phyloP scores from a whole-genome alignment of 2,113 vertebrate species.

The Capreolus pygargus region DNA sequence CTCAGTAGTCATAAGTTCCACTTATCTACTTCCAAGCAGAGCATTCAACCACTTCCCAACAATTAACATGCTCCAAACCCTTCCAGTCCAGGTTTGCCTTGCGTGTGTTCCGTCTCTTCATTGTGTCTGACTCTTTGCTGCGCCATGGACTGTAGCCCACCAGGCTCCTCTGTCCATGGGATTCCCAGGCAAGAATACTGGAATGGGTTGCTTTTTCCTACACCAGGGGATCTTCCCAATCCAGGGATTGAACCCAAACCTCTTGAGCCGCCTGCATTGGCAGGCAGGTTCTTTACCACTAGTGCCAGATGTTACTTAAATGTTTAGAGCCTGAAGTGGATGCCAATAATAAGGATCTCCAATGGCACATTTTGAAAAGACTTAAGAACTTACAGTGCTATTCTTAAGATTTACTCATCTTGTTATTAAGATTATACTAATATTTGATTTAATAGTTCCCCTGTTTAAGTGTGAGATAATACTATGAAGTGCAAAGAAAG shows the following conservation, averaged over 20 bases:
- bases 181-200: not conserved
- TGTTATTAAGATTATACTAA: not conserved
- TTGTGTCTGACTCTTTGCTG: rapidly evolving
- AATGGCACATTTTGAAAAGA: not conserved
- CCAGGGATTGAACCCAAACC: not conserved
- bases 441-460: not conserved
- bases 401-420: not conserved
- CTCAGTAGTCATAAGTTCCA: not conserved
- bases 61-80: not conserved
- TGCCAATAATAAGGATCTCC: not conserved
- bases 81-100: not conserved
- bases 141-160: not conserved
- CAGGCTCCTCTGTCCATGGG: not conserved
- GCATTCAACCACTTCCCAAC: not conserved
- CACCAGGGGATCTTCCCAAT: not conserved
- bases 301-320: not conserved
- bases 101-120: not conserved
- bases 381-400: not conserved
- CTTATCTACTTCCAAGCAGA: not conserved
- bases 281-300: not conserved
- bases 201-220: not conserved
- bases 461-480: not conserved
- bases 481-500: not conserved
- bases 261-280: not conserved
- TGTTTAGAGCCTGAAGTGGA: not conserved